Percentiles rank a stretch among this genome's conserved stretches.
Evolutionary conservation across 2,888 invertebrate species (phyloP).

Genomic region (Dryococelus australis): DNA sequence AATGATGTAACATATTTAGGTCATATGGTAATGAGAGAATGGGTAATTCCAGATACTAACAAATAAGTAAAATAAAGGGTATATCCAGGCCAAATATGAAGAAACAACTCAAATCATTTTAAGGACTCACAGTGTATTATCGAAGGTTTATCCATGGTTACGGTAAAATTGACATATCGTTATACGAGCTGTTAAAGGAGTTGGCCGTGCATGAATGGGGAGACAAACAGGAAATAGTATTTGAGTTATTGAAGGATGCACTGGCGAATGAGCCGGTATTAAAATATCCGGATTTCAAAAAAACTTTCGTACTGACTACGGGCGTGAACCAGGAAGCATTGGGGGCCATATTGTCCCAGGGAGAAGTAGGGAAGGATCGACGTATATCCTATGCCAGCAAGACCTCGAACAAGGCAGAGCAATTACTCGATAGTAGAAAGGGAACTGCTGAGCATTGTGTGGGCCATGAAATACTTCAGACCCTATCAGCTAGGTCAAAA

Average conservation of each 20-base stretch:
- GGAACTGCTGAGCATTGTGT: constrained; percentile 55
- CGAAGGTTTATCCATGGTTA: constrained; percentile 39
- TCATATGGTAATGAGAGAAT: not conserved
- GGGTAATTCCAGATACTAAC: constrained; percentile 33
- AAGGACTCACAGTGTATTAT: constrained; percentile 29
- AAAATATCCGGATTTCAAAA: constrained; percentile 45
- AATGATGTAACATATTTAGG: constrained; percentile 13
- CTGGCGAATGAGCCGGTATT: constrained; percentile 35
- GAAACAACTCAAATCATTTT: constrained; percentile 21
- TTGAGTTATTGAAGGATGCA: constrained; percentile 31
- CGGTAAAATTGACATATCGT: constrained; percentile 34
- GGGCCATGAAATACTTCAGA: constrained; percentile 54
- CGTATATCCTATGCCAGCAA: constrained; percentile 55
- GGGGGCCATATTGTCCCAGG: too few species aligned
- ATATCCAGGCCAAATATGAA: not conserved
- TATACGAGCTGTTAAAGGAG: constrained; percentile 19
- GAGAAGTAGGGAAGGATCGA: constrained; percentile 49
- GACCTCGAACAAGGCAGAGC: constrained; percentile 52
- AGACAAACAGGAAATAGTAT: too few species aligned
- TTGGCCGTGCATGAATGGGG: constrained; percentile 31
- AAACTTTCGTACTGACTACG: constrained; percentile 53
- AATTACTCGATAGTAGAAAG: constrained; percentile 56
- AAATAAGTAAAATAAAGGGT: not conserved
- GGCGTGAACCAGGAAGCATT: constrained; percentile 54
- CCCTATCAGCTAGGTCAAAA: constrained; percentile 53